phyloP scores from a whole-genome alignment of 2,113 vertebrate genomes.

The Burhinus bistriatus region DNA sequence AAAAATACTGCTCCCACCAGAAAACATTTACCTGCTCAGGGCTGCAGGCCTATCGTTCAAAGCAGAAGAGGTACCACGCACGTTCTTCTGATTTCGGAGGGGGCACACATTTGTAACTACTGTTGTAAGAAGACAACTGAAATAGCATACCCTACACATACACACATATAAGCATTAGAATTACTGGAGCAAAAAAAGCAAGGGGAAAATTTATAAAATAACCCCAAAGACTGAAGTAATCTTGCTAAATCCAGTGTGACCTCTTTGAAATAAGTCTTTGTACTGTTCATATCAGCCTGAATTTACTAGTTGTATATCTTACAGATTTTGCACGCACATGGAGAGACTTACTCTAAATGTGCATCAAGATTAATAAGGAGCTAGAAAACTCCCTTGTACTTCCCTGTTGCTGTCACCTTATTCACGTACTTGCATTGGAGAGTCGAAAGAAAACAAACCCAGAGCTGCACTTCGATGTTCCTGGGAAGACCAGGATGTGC shows the following conservation, averaged over 20 bases:
- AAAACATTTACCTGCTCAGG: conserved; percentile 31
- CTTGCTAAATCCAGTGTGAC: neutral
- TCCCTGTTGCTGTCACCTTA: neutral
- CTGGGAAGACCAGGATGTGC: neutral
- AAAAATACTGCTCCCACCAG: conserved; percentile 70
- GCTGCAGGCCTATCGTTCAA: neutral
- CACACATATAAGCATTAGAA: neutral
- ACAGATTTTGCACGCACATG: neutral
- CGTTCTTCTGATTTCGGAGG: neutral
- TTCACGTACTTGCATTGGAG: neutral
- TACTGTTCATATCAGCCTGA: neutral
- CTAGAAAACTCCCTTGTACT: neutral
- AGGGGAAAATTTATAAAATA: neutral
- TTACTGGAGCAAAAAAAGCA: neutral
- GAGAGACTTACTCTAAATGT: neutral
- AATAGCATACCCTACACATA: neutral
- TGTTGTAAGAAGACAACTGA: neutral
- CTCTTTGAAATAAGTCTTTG: neutral
- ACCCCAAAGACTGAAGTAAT: neutral
- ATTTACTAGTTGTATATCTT: neutral
- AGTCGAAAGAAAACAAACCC: neutral
- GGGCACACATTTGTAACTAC: neutral
- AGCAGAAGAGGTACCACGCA: neutral
- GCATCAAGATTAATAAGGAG: neutral
- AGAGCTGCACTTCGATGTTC: neutral